Base-by-base conservation (phyloP, 2,797 vertebrate genomes). In the Lepilemur septentrionalis region DNA sequence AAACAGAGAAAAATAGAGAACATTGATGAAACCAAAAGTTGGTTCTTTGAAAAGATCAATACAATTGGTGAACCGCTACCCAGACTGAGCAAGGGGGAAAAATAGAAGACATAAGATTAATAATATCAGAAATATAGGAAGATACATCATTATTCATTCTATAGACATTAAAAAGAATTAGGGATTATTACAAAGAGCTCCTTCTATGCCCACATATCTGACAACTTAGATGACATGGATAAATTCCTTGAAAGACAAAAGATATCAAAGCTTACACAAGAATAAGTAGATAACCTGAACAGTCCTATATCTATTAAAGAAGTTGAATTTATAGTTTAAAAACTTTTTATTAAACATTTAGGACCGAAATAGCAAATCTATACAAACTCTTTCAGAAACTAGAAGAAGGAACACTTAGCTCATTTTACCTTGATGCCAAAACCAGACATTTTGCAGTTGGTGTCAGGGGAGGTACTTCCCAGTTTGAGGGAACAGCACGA, bases 1-100 rank as follows among this genome's bases (percentile, higher is more conserved):
- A 82, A 73, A 17, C 61, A 81, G 52, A 89, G 23, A 5, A 28
- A 80, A 87, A 52, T 30, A 90, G 32, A 79, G 8, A 67, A 67
- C 28, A 57, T 55, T 7, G 80, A 80, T 93, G 93, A 96, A 87
- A 50, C 12, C 14, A 65, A 97, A 28, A 90, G 73, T 23, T 69
- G 12, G 5, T 30, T 75, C 30, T 80, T 94, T 92, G n/a, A 79
- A 87, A 89, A 92, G 50, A 83, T 73, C 38, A 78, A 70, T 78
- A 50, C 22, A 79, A 85, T 41, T 75, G 59, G 57, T 89, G 86
- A 85, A 48, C 11, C 22, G 81, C 14, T 59, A 72, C 32, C 7
- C 65, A 78, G n/a, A 78, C 22, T 73, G 30, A 91, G 13, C 25
- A 70, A 76, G 3, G 22, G 57, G 3, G 32, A 18, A 32, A 46